Base-by-base conservation (phyloP, 2,797 vertebrate genomes). In the Macropodus opercularis region DNA sequence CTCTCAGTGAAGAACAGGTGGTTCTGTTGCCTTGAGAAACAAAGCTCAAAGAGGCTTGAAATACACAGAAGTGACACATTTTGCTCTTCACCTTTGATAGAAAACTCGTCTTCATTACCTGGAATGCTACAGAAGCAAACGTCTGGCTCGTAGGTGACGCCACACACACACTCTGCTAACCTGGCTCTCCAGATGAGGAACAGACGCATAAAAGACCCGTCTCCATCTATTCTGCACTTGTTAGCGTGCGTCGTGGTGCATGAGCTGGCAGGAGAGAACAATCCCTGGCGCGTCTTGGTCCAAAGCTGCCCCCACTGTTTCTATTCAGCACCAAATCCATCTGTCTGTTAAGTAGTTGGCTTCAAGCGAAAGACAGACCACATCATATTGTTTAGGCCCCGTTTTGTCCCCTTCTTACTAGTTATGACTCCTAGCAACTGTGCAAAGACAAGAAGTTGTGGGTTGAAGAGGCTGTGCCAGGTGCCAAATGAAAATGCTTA, bases 181-280 rank as follows among this genome's bases (percentile, higher is more conserved):
- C 84, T 85, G 85, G 79, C 85, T 84, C 75, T 74, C 68, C 51
- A 64, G 76, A 85, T 81, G 65, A 83, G 80, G 75, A 77, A 83
- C 77, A 70, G 63, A 69, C 69, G 63, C 72, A 89, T 81, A 87
- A 87, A 87, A 76, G 87, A 89, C 76, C 76, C 85, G 73, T 87
- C 88, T 83, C 88, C 86, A 68, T 87, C 85, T 78, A 79, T 84
- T 83, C 83, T 80, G 69, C 80, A 70, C 86, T 88, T 82, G 87
- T 86, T 90, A 85, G 85, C 56, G 65, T 81, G 64, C 65, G 75
- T 81, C 51, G 69, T 44, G 53, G 79, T 56, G 86, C 77, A 69
- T 42, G 65, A 77, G 86, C 89, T 92, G 91, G 91, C 92, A 91
- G 86, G 69, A 75, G 53, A 71, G 78, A 72, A 80, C 71, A 81